Base-by-base conservation (phyloP, 2,888 invertebrate genomes). In the Lacanobia wlatinum region DNA sequence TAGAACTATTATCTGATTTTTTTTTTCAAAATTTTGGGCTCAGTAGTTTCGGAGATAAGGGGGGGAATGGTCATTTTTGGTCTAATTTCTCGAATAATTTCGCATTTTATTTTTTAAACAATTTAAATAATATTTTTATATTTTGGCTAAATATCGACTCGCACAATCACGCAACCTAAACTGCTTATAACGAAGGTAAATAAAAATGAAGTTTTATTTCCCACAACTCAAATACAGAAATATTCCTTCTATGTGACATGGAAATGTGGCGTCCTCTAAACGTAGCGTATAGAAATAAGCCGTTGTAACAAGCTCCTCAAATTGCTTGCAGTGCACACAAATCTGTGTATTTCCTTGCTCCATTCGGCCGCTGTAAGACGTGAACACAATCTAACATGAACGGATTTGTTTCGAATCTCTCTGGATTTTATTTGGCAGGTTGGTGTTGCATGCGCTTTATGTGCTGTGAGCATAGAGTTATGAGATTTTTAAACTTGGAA, bases 301-400 rank as follows among this genome's bases (percentile, higher is more conserved):
- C 60, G 40, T 18, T 61, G 70, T 76, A 80, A 81, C 76, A 81
- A 83, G 83, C 60, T 55, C 23, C 40, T 83, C 76, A 77, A 80
- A 81, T 72, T 84, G 84, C 69, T 81, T 84, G 70, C 81, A 70
- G 40, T 62, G 68, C 53, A 74, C 73, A 84, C 73, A 81, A 81
- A 81, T 84, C 81, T 84, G 61, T 66, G 48, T 70, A 81, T 73
- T 69, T 72, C 74, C 73, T 81, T 64, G 48, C 40, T 43, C 46
- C 38, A 28, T 50, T 73, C 71, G 65, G 62, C 55, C 55, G 50
- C 18, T 52, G 62, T 66, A 74, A 74, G 67, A 83, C 83, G 83
- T 83, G 82, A 73, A 72, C 82, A 73, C 78, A 78, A 84, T 83
- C 52, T 61, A 63, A 56, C 50, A 84, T 75, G 71, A 63, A 62